phyloP scores from a whole-genome alignment of 2,888 invertebrate genomes.

The Watsonalla binaria region DNA sequence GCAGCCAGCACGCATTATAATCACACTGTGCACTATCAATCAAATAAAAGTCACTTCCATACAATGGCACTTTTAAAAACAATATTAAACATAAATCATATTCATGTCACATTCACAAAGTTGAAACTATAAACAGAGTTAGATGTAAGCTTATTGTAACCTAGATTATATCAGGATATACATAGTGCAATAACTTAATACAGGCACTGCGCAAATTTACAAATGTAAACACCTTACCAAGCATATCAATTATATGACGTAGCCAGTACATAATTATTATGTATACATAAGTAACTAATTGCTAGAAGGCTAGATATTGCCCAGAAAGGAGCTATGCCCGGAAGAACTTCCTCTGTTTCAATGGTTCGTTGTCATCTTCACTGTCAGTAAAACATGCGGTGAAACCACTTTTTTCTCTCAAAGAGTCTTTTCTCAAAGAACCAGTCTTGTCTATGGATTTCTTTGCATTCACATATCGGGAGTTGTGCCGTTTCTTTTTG shows the following conservation, averaged over 20 bases:
- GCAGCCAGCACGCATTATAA: neutral
- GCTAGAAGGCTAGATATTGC: neutral
- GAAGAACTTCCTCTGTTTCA: constrained; percentile 56
- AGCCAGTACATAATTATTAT: neutral
- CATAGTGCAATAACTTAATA: constrained; percentile 20
- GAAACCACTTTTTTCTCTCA: constrained; percentile 61
- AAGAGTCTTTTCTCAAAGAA: constrained; percentile 39
- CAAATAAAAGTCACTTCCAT: constrained; percentile 1
- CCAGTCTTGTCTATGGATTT: constrained; percentile 35
- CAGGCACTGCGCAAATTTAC: constrained; percentile 37
- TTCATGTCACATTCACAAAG: constrained; percentile 10
- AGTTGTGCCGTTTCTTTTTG: constrained; percentile 29
- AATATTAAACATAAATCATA: constrained; percentile 16
- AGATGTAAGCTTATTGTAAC: constrained; percentile 13
- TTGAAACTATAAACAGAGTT: constrained; percentile 19
- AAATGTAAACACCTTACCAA: neutral
- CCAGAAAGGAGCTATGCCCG: constrained; percentile 30
- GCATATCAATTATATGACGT: neutral
- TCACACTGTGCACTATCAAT: constrained; percentile 7
- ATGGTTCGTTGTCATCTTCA: constrained; percentile 60
- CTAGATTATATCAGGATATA: constrained; percentile 14
- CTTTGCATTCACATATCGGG: constrained; percentile 30
- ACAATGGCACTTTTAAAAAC: constrained; percentile 22
- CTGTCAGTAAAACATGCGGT: constrained; percentile 67
- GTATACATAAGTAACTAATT: neutral